Conservation (phyloP, 2,888 invertebrate genomes). For the Itoplectis maculator region DNA sequence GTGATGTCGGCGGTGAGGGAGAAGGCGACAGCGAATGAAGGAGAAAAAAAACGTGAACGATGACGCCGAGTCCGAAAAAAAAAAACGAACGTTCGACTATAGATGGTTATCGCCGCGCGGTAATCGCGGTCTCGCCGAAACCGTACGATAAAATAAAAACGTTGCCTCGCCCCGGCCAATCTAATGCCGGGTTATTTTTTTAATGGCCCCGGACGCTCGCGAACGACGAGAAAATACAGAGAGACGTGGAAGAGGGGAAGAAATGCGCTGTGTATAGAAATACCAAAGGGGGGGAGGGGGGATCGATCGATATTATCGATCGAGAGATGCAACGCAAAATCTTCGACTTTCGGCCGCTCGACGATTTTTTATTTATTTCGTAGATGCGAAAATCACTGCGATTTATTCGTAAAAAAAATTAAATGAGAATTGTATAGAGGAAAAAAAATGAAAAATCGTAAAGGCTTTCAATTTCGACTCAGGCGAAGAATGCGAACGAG, state of each 20-base stretch:
- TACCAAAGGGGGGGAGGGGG: conserved; percentile 23
- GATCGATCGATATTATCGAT: conserved; percentile 59
- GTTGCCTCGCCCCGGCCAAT: conserved; percentile 68
- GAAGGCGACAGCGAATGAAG: conserved; percentile 21
- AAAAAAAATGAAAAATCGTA: conserved; percentile 26
- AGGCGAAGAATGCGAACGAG: background rate
- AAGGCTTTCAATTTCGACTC: conserved; percentile 27
- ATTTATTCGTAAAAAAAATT: conserved; percentile 8
- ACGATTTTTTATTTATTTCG: conserved; percentile 3
- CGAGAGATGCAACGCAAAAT: conserved; percentile 12
- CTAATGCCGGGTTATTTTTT: conserved; percentile 76
- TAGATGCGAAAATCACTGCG: conserved; percentile 1
- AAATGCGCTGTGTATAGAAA: conserved; percentile 40
- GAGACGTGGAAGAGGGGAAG: conserved; percentile 39
- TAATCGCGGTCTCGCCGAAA: conserved; percentile 76
- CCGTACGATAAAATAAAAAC: conserved; percentile 77
- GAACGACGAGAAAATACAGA: conserved; percentile 66
- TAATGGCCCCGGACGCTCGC: conserved; percentile 70
- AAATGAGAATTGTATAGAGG: background rate
- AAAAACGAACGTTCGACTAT: conserved; percentile 71
- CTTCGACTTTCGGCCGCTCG: conserved; percentile 18
- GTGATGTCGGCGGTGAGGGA: conserved; percentile 52
- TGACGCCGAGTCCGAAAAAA: conserved; percentile 72
- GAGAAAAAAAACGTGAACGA: conserved; percentile 63
- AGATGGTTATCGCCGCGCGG: conserved; percentile 80